phyloP scores from a whole-genome alignment of 2,888 invertebrate genomes.

The Ophion ventricosus region DNA sequence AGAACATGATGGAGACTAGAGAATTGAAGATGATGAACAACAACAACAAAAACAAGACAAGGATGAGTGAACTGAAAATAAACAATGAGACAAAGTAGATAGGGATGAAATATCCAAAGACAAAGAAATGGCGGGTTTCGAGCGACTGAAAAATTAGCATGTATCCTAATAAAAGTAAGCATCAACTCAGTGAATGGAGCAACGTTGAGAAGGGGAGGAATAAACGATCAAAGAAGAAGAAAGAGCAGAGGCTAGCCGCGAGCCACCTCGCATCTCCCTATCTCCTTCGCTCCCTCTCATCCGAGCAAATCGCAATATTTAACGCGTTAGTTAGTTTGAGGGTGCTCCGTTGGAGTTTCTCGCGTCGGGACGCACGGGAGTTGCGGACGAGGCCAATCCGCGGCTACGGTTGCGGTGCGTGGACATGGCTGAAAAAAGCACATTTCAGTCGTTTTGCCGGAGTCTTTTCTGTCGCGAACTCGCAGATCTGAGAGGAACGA shows the following conservation, averaged over 20 bases:
- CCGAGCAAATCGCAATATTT: constrained; percentile 80
- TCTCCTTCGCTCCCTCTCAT: constrained; percentile 73
- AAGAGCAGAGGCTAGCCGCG: constrained; percentile 47
- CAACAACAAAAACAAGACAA: no score
- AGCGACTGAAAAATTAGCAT: no score
- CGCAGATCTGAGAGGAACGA: constrained; percentile 51
- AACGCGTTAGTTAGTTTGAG: constrained; percentile 76
- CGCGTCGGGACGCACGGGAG: constrained; percentile 59
- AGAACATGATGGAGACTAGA: no score
- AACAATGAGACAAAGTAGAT: no score
- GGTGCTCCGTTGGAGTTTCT: constrained; percentile 68
- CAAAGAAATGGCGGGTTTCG: no score
- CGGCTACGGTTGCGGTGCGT: constrained; percentile 70
- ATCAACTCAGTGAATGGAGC: no score
- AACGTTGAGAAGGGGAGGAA: no score
- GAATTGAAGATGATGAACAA: no score
- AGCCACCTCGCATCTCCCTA: not conserved
- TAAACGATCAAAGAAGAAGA: no score
- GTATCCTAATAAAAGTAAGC: no score
- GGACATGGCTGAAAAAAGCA: constrained; percentile 72
- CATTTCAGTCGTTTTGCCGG: constrained; percentile 71
- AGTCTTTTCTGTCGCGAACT: constrained; percentile 53
- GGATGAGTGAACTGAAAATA: no score
- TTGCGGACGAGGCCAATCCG: constrained; percentile 71
- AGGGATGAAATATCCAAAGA: no score